These are phyloP conservation scores for Amphiura filiformis DNA, from an alignment of 35 echinoderm and acorn worm genomes.

Conservation along the genomic window DNA sequence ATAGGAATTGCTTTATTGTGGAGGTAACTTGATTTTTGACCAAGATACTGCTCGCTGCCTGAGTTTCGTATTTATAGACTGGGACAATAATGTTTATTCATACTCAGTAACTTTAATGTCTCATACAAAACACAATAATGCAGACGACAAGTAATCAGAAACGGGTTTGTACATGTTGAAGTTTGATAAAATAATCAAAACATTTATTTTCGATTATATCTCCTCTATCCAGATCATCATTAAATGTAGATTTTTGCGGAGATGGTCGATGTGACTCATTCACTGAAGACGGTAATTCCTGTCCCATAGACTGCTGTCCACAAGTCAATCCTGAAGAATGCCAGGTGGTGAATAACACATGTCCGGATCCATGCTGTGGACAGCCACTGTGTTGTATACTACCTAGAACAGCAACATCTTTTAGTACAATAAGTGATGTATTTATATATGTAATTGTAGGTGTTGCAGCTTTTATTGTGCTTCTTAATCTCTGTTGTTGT, in stretches of 20 bases:
- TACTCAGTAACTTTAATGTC: no score
- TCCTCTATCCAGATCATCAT: neutral
- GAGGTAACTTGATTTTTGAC: no score
- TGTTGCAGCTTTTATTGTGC: neutral
- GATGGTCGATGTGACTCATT: neutral
- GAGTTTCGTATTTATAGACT: neutral
- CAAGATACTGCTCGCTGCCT: no score
- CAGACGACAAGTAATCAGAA: no score
- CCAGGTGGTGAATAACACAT: neutral
- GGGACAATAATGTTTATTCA: neutral
- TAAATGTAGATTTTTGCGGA: neutral
- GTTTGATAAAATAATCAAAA: no score
- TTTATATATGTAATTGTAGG: neutral
- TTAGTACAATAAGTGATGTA: neutral
- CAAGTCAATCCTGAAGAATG: neutral
- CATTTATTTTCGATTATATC: no score
- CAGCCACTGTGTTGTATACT: neutral
- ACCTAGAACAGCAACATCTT: neutral
- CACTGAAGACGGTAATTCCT: neutral
- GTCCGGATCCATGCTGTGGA: neutral
- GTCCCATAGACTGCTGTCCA: neutral
- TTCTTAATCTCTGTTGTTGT: neutral
- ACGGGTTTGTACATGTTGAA: no score
- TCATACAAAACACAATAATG: no score
- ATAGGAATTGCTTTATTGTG: no score